Evolutionary conservation across 2,888 invertebrate genomes (phyloP), one percentile per base, ranked within the genome.

Genomic region (Lobophora halterata): DNA sequence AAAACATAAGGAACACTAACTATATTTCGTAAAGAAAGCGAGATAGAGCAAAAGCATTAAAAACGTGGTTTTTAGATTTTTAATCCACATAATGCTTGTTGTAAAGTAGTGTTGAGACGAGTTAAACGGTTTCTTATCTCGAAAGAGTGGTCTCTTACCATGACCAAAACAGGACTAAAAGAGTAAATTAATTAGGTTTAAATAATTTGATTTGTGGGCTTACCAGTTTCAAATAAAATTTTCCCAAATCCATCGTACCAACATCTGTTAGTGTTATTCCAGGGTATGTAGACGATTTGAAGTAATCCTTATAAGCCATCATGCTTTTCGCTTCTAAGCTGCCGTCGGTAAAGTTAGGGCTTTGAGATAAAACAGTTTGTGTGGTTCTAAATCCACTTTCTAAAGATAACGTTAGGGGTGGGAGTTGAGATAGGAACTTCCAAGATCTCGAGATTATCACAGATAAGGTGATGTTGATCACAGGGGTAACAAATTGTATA

Each of bases 381-480:
- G 87, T 85, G 1, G 48, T 46, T 18, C 49, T 53, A 46, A 82
- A 87, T 1, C 81, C 81, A 36, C 88, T 75, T 37, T 76, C 63
- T 12, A 93, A 69, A 11, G 81, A 83, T 10, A 93, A 78, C 0
- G 70, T 67, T 42, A 93, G 69, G 0, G 92, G 79, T 0, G 92
- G 92, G n/a, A 93, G 73, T 49, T 91, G 88, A 0, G 76, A 70
- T 27, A 87, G 62, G 37, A 87, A 87, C 45, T 77, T 77, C 87
- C 87, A 87, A 5, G 86, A 83, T 35, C 85, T 67, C 1, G 85
- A 63, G 49, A 87, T 82, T 5, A 77, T 38, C 14, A 87, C 85
- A 3, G 87, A 83, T 58, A 87, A 56, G 1, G 71, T 63, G 13
- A 87, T 87, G 32, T 87, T 87, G 40, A 87, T 75, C 14, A 87